Percentiles rank a stretch among this genome's conserved stretches.
Conservation (phyloP, 2,888 invertebrate species). For the Shargacucullia verbasci region DNA sequence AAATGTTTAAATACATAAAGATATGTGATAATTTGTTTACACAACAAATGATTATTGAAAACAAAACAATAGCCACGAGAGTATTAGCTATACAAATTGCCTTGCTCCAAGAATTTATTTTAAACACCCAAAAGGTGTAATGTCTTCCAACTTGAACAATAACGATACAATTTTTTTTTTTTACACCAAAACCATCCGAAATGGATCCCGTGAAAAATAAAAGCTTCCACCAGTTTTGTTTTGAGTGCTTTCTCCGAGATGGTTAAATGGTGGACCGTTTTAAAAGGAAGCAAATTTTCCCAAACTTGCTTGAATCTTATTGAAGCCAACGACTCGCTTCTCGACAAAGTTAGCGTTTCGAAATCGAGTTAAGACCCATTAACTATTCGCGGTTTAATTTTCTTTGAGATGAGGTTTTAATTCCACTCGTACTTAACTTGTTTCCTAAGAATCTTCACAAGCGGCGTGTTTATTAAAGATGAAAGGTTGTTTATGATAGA, state of each 20-base stretch:
- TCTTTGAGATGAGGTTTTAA: slow-evolving; percentile 82
- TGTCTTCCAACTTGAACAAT: slow-evolving; percentile 60
- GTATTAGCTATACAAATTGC: slow-evolving; percentile 36
- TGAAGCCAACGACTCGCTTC: slow-evolving; percentile 79
- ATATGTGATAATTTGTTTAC: too few relatives aligned
- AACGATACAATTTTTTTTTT: slow-evolving; percentile 66
- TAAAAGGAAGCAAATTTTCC: slow-evolving; percentile 77
- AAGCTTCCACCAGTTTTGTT: slow-evolving; percentile 60
- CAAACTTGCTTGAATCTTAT: slow-evolving; percentile 80
- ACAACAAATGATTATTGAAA: slow-evolving; percentile 15
- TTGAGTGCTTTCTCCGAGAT: slow-evolving; percentile 60
- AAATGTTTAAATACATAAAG: too few relatives aligned
- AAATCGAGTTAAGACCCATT: slow-evolving; percentile 85
- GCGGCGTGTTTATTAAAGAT: slow-evolving; percentile 67
- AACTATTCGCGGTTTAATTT: slow-evolving; percentile 85
- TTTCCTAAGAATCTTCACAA: slow-evolving; percentile 61
- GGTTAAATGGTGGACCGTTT: slow-evolving; percentile 70
- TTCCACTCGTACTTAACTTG: slow-evolving; percentile 72
- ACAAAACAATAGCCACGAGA: slow-evolving; percentile 21
- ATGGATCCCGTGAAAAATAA: slow-evolving; percentile 59
- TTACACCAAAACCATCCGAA: slow-evolving; percentile 54
- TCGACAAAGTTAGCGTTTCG: slow-evolving; percentile 81
- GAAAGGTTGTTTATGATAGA: slow-evolving; percentile 61
- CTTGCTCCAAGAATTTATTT: slow-evolving; percentile 35
- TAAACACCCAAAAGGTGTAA: slow-evolving; percentile 46